phyloP scores from a whole-genome alignment of 2,113 vertebrate species.

The Xiphophorus maculatus region DNA sequence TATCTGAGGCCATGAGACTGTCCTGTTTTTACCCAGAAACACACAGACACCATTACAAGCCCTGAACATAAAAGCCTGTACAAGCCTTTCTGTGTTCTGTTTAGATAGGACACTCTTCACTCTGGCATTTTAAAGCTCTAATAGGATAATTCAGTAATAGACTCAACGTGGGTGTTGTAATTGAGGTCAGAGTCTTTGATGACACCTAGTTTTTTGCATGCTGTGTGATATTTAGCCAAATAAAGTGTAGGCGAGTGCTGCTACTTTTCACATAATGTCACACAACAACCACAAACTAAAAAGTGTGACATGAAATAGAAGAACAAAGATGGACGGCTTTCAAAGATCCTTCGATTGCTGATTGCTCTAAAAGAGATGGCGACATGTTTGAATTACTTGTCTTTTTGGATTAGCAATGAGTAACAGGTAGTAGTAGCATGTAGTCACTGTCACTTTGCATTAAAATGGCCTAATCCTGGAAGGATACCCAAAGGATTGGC shows the following conservation, averaged over 20 bases:
- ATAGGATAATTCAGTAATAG: not conserved
- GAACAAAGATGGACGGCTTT: too few relatives aligned
- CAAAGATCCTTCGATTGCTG: too few relatives aligned
- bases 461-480: not conserved
- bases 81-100: not conserved
- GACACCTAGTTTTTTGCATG: not conserved
- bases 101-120: not conserved
- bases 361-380: too few relatives aligned
- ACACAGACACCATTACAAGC: not conserved
- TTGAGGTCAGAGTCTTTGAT: too few relatives aligned
- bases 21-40: too few relatives aligned
- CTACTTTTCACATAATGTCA: not conserved
- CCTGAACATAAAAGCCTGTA: not conserved
- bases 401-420: too few relatives aligned
- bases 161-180: not conserved
- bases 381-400: too few relatives aligned
- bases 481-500: not conserved
- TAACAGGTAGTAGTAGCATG: too few relatives aligned
- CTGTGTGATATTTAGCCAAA: not conserved
- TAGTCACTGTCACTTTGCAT: too few relatives aligned
- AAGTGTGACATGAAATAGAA: not conserved
- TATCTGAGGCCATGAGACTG: too few relatives aligned
- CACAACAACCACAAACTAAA: not conserved
- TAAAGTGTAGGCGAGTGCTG: not conserved
- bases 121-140: not conserved